These are phyloP conservation scores for Volucella bombylans DNA, from an alignment of 2,888 invertebrate species.

Conservation along the genomic window DNA sequence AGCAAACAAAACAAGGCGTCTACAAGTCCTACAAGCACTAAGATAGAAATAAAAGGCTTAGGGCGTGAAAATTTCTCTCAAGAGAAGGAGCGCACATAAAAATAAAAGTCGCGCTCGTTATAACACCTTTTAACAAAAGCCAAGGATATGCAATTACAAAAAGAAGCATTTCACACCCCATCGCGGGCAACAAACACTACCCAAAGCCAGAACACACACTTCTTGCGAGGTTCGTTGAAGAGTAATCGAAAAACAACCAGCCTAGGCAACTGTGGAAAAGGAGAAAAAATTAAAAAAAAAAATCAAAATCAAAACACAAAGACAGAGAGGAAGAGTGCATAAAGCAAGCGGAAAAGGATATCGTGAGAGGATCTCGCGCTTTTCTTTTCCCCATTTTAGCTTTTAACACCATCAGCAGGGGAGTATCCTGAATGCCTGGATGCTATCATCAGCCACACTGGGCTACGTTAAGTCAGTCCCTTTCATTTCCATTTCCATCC, in stretches of 20 bases:
- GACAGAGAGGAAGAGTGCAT: constrained; percentile 8
- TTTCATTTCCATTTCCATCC: constrained; percentile 38
- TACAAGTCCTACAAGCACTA: neutral
- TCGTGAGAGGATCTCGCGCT: constrained; percentile 48
- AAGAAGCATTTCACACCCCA: constrained; percentile 66
- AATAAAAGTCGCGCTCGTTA: constrained; percentile 28
- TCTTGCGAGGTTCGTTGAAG: constrained; percentile 18
- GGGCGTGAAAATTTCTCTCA: constrained; percentile 55
- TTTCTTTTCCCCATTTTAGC: constrained; percentile 48
- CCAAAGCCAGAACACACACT: constrained; percentile 34
- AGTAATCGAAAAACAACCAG: constrained; percentile 14
- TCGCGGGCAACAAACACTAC: constrained; percentile 29
- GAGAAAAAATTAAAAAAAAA: constrained; percentile 5
- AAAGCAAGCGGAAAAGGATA: constrained; percentile 55
- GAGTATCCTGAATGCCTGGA: neutral
- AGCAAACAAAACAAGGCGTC: neutral
- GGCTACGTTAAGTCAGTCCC: constrained; percentile 18
- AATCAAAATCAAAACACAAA: neutral
- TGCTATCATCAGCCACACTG: neutral
- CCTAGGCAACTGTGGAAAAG: neutral
- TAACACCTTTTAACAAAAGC: constrained; percentile 66
- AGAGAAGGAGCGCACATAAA: constrained; percentile 48
- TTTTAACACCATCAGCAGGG: constrained; percentile 37
- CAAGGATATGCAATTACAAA: constrained; percentile 68
- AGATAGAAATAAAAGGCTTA: constrained; percentile 56